Evolutionary conservation across 2,888 invertebrate genomes (phyloP).

Genomic region (Tholera decimalis): DNA sequence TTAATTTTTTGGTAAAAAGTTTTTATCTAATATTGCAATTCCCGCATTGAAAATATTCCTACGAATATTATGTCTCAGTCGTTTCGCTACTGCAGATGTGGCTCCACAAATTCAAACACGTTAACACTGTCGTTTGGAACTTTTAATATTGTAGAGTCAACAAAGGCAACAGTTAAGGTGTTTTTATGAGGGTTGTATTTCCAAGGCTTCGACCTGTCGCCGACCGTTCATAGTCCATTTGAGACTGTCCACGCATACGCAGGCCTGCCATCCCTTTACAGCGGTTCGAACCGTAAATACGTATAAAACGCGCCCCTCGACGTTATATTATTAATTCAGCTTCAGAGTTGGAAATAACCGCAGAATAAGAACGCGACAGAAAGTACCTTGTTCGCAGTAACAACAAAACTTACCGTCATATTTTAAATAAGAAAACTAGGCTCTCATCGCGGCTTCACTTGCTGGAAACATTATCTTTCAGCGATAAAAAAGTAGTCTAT

Average conservation of each 20-base stretch:
- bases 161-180: constrained; percentile 16
- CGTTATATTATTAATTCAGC: constrained; percentile 77
- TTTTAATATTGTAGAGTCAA: constrained; percentile 25
- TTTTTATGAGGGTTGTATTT: constrained; percentile 55
- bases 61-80: constrained; percentile 15
- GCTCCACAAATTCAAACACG: constrained; percentile 4
- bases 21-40: too few species aligned
- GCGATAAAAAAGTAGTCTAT: too few species aligned
- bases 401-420: too few species aligned
- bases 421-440: too few species aligned
- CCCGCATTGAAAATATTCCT: constrained; percentile 15
- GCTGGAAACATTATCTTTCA: too few species aligned
- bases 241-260: constrained; percentile 42
- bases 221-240: constrained; percentile 48
- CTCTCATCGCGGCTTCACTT: too few species aligned
- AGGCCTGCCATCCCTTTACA: constrained; percentile 55
- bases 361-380: constrained; percentile 35
- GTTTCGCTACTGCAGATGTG: constrained; percentile 22
- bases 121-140: constrained; percentile 25
- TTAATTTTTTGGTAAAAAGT: too few species aligned
- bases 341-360: constrained; percentile 54
- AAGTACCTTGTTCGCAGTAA: constrained; percentile 1
- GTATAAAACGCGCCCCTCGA: constrained; percentile 69
- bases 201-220: constrained; percentile 27
- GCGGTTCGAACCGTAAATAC: constrained; percentile 70